Evolutionary conservation across 2,797 vertebrate genomes (phyloP), one percentile per base, ranked within the genome.

Genomic region (Hapalemur alaotrensis): DNA sequence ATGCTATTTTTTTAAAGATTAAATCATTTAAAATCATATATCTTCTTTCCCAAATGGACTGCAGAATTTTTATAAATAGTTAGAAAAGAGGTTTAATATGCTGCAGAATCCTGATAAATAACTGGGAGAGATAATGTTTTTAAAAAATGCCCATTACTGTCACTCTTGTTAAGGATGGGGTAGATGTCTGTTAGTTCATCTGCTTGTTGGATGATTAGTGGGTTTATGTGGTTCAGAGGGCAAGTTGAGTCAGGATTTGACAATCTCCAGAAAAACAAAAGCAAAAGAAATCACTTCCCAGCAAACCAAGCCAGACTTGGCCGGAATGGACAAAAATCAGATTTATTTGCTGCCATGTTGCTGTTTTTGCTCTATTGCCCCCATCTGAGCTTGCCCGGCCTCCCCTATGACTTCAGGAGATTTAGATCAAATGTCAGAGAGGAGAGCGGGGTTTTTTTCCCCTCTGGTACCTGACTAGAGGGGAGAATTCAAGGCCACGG

Each of bases 351-450:
- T 80, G 67, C 23, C 30, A 14, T 0, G 0, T 86, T 61, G 43
- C 78, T 91, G 52, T 38, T 87, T 93, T 70, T 46, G 54, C 22
- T 92, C 59, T 52, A 0, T 30, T 76, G 65, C 14, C 54, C n/a
- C 52, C 5, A 23, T 80, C 85, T 50, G 79, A 79, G 70, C n/a
- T 78, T 85, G 57, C 41, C 28, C 17, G 18, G 28, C 61, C 65
- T 96, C 93, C 76, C 76, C 14, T 9, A 48, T 79, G 96, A 87
- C 90, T 86, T 84, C 7, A 72, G 50, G 65, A 97, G 92, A 96
- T 94, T 96, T 59, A 96, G 89, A 97, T 96, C 95, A 96, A 93
- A 96, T 94, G 75, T 95, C 83, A 96, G 76, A 95, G 22, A 97
- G 41, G 76, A 96, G 89, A 95, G 86, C 76, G 67, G 65, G 59